A percentile compares a stretch with the other conserved stretches of the same genome.
phyloP scores from a whole-genome alignment of 2,113 vertebrate genomes.

The Hepsetus odoe region DNA sequence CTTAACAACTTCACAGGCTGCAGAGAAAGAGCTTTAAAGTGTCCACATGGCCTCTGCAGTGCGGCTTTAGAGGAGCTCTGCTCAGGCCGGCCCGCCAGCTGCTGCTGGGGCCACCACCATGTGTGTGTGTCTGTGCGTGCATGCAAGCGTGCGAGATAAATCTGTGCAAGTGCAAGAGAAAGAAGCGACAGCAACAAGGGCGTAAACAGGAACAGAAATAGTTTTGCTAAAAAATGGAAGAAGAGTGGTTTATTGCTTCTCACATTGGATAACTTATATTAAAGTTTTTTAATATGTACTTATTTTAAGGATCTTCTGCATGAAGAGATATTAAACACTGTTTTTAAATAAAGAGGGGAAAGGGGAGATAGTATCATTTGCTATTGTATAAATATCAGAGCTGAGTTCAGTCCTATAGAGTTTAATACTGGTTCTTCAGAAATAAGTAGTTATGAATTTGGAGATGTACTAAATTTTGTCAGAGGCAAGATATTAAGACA shows the following conservation, averaged over 20 bases:
- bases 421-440: too few relatives aligned
- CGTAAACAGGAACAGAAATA: background rate
- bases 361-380: background rate
- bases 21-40: constrained; percentile 82
- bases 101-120: constrained; percentile 57
- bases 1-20: constrained; percentile 83
- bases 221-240: background rate
- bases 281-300: constrained; percentile 1
- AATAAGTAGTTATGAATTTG: too few relatives aligned
- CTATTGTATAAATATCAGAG: background rate
- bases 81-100: constrained; percentile 61
- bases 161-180: constrained; percentile 25
- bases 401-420: background rate
- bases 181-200: constrained; percentile 6
- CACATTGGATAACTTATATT: background rate
- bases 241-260: background rate
- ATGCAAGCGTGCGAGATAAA: constrained; percentile 28
- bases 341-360: background rate
- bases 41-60: constrained; percentile 80
- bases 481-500: too few relatives aligned
- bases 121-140: constrained; percentile 25
- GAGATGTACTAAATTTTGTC: too few relatives aligned
- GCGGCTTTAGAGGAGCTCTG: constrained; percentile 75
- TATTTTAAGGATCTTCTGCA: background rate
- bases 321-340: background rate